Evolutionary conservation across 2,888 invertebrate genomes (phyloP), one percentile per base, ranked within the genome.

Genomic region (Hedychridium roseum): DNA sequence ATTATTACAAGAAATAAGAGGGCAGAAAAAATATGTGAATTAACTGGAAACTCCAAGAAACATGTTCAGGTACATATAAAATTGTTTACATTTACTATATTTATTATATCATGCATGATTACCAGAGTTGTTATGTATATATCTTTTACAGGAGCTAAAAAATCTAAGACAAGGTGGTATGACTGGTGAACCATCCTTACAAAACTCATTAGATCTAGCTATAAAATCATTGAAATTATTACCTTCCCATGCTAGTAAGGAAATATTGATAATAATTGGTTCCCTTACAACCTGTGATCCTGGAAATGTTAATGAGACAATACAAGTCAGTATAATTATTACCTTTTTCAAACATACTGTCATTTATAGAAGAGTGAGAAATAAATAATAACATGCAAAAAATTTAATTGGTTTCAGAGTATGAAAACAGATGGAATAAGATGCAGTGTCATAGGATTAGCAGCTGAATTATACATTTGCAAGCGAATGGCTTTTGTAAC

Each of bases 271-370:
- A 1, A 84, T 99, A 16, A 89, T 95, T 83, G 95, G 94, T 2
- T 95, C 97, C 63, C 82, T 99, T 16, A 97, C 97, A 0, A 95
- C 97, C 0, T 97, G 98, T 78, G 99, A 99, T 82, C 98, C 98
- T 1, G 88, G 91, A 12, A 95, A 98, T 74, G 94, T 99, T 28
- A 87, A 85, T 57, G 82, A 84, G 45, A 96, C 96, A 4, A 91
- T 94, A 63, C 84, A 89, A 76, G 89, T 64, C 53, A 18, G 43
- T 14, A 18, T 21, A 36, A 21, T 12, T 15, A 14, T 50, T 15
- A 14, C 1, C 21, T 14, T 5, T 37, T 26, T 7, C 11, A 21
- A 14, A 36, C 12, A 16, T 23, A 2, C n/a, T 27, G 3, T 26
- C 7, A n/a, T 9, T 3, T 11, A 12, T 2, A 12, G 7, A 30